Evolutionary conservation across 2,888 invertebrate genomes (phyloP).

Genomic region (Epiperipatus broadwayi): DNA sequence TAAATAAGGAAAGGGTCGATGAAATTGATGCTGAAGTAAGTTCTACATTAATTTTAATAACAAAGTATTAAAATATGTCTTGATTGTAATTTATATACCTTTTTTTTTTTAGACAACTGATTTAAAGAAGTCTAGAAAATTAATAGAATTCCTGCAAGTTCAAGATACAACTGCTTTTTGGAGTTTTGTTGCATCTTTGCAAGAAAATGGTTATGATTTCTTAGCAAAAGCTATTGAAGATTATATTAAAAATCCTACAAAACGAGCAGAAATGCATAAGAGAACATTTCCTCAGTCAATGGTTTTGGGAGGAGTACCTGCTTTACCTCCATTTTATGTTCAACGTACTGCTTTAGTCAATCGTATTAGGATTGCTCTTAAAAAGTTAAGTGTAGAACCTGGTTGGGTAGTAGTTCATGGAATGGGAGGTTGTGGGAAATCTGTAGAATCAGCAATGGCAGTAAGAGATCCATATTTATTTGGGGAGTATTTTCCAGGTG

Average conservation of each 20-base stretch:
- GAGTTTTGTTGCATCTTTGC: slow-evolving; percentile 37
- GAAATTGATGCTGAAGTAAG: slow-evolving; percentile 16
- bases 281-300: too few relatives aligned
- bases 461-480: slow-evolving; percentile 17
- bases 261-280: too few relatives aligned
- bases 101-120: slow-evolving; percentile 28
- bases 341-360: too few relatives aligned
- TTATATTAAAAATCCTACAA: too few relatives aligned
- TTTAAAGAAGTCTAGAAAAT: slow-evolving; percentile 28
- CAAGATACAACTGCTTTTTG: slow-evolving; percentile 34
- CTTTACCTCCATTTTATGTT: too few relatives aligned
- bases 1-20: slow-evolving; percentile 24
- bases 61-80: too few relatives aligned
- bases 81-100: too few relatives aligned
- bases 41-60: too few relatives aligned
- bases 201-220: slow-evolving; percentile 39
- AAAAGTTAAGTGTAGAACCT: slow-evolving; percentile 16
- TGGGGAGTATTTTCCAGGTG: slow-evolving; percentile 25
- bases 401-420: slow-evolving; percentile 37
- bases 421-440: slow-evolving; percentile 56
- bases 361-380: too few relatives aligned
- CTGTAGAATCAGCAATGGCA: slow-evolving; percentile 38
- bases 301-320: too few relatives aligned
- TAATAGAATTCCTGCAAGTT: slow-evolving; percentile 31
- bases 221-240: too few relatives aligned